Percentiles rank a stretch among this genome's conserved stretches.
These are phyloP conservation scores for Acrossocheilus wenchowensis DNA, from an alignment of 2,797 vertebrate species.

Conservation along the genomic window DNA sequence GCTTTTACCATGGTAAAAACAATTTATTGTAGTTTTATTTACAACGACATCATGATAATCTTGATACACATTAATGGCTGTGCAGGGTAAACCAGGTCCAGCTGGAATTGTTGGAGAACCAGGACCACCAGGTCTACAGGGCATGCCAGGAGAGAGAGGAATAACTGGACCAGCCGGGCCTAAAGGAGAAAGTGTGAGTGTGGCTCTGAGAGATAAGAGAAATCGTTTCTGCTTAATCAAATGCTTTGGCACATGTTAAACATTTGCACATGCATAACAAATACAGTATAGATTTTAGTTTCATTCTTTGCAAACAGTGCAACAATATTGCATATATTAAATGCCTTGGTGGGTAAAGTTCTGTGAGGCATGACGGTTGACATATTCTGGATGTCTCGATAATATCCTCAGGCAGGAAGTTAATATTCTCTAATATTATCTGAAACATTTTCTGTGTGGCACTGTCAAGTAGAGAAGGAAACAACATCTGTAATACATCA, in stretches of 20 bases:
- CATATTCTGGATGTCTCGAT: not conserved
- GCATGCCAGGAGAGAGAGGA: slow-evolving; percentile 81
- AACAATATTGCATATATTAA: slow-evolving; percentile 21
- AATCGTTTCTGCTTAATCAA: not conserved
- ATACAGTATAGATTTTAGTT: not conserved
- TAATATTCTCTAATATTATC: slow-evolving; percentile 31
- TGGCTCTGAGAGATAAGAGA: slow-evolving; percentile 26
- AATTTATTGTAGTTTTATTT: not conserved
- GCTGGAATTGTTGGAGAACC: slow-evolving; percentile 85
- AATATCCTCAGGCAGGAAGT: slow-evolving; percentile 18
- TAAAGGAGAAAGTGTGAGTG: slow-evolving; percentile 87
- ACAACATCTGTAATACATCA: not conserved
- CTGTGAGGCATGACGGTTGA: not conserved
- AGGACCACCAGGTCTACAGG: slow-evolving; percentile 90
- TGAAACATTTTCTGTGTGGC: not conserved
- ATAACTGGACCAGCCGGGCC: slow-evolving; percentile 74
- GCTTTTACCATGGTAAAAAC: not conserved
- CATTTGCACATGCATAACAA: slow-evolving; percentile 12
- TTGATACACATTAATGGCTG: not conserved
- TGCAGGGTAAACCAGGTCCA: slow-evolving; percentile 87
- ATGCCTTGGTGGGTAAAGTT: not conserved
- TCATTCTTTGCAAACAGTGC: slow-evolving; percentile 10
- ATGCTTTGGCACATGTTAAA: not conserved
- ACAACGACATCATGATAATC: not conserved
- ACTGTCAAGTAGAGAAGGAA: not conserved